Evolutionary conservation across 1,140 invertebrate genomes (phyloP), one percentile per base, ranked within the genome.

Genomic region (Amyelois transitella): DNA sequence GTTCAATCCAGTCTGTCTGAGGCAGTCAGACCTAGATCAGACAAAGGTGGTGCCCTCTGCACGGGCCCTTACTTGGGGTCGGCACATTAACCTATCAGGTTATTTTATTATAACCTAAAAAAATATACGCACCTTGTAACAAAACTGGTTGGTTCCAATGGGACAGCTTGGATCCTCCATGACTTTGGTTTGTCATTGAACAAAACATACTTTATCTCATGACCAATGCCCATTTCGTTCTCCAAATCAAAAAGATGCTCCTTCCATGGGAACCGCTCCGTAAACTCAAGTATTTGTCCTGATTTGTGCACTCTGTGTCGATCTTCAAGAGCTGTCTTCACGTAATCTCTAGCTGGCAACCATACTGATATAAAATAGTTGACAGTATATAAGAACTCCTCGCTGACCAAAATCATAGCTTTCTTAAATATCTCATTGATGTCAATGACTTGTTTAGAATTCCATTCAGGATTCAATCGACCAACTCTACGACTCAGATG

Each of bases 381-480:
- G 4, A 99, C 89, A 60, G 88, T 90, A 49, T 95, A 91, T 3
- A 91, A 57, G 81, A 99, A 98, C 87, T 99, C 98, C 21, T 86
- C 76, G 1, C 95, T 94, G 3, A 94, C 95, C 51, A 97, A 66
- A 48, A 91, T 77, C 88, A 98, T 92, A 0, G 98, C 98, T 82
- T 93, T 91, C 0, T 89, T 50, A 77, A 97, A 97, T 25, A 89
- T 66, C 52, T 90, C 86, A 63, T 93, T 87, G 12, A 88, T 64
- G 77, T 93, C 77, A 6, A 89, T 59, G 24, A 79, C 81, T 32
- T 86, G 79, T 57, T 85, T 90, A 74, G 89, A 91, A 80, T 98
- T 98, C 98, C 98, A 99, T 20, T 90, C 78, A 12, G 96, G 95
- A 89, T 99, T 99, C 0, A 99, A 88, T 59, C 91, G 86, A 6